phyloP scores from a whole-genome alignment of 2,113 vertebrate genomes.

The Chloebia gouldiae region DNA sequence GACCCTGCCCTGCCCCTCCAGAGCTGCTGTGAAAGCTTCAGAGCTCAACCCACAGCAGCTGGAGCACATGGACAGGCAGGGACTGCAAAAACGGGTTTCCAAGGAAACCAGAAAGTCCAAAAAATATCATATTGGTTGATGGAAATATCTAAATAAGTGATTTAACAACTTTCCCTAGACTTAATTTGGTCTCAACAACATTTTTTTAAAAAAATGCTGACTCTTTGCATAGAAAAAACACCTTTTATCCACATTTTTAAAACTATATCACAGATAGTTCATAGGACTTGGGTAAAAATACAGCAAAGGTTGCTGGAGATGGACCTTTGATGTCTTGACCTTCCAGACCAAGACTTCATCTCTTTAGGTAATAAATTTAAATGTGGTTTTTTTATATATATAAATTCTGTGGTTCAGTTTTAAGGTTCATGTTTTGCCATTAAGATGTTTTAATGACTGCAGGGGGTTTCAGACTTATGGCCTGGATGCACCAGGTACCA shows the following conservation, averaged over 20 bases:
- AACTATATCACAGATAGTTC: neutral
- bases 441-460: neutral
- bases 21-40: neutral
- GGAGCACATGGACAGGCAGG: neutral
- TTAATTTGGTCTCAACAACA: neutral
- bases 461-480: neutral
- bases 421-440: neutral
- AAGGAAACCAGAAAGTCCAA: neutral
- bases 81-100: neutral
- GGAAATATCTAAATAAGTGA: neutral
- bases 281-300: neutral
- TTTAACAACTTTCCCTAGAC: neutral
- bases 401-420: neutral
- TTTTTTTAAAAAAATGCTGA: neutral
- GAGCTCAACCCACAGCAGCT: neutral
- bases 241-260: neutral
- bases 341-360: neutral
- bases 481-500: neutral
- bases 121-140: neutral
- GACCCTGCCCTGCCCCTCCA: neutral
- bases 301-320: neutral
- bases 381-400: neutral
- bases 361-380: neutral
- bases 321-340: neutral
- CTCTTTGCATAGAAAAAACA: neutral